Evolutionary conservation across 2,113 vertebrate species (phyloP).

Genomic region (Todiramphus saurophagus): DNA sequence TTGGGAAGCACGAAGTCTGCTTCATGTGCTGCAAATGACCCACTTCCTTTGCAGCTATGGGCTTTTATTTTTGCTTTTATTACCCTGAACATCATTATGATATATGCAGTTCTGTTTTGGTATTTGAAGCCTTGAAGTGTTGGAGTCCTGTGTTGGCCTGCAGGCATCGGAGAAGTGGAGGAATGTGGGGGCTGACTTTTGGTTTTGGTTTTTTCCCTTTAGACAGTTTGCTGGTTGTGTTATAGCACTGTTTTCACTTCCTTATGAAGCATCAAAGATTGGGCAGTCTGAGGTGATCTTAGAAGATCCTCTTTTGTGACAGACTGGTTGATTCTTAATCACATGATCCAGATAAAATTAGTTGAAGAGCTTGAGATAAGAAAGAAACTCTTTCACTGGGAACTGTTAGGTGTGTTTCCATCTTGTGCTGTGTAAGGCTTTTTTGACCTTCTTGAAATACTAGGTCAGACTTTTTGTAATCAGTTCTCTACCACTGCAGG

Average conservation of each 20-base stretch:
- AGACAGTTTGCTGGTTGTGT: background rate
- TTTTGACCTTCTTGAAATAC: background rate
- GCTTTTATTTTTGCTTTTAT: background rate
- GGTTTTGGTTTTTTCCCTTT: background rate
- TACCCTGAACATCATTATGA: background rate
- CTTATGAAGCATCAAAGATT: background rate
- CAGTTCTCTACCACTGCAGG: background rate
- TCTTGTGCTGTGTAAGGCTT: background rate
- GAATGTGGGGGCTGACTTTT: background rate
- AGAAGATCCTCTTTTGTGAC: background rate
- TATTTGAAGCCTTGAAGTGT: background rate
- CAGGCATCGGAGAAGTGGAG: background rate
- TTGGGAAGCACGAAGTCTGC: background rate
- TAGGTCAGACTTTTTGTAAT: background rate
- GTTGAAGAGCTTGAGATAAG: background rate
- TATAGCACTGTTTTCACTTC: background rate
- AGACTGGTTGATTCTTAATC: background rate
- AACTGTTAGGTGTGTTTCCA: background rate
- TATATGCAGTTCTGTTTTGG: background rate
- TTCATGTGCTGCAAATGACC: background rate
- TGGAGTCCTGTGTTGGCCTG: background rate
- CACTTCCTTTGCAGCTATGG: background rate
- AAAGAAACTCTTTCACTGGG: background rate
- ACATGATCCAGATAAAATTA: background rate
- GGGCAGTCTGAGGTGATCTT: background rate